Base-by-base conservation (phyloP, 2,113 vertebrate genomes). In the Gymnobelideus leadbeateri region DNA sequence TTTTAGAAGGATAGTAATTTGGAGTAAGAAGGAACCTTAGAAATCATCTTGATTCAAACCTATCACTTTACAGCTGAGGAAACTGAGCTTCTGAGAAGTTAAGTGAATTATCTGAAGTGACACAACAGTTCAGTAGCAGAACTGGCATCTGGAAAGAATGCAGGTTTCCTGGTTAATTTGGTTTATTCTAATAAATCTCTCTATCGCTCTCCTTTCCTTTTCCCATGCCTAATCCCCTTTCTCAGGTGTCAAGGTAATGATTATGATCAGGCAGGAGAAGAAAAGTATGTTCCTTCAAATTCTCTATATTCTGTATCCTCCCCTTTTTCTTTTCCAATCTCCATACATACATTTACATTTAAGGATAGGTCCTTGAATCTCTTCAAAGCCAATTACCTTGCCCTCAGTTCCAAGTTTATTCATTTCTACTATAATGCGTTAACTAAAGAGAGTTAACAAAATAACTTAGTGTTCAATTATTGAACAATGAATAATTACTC, bases 361-460 rank as follows among this genome's bases (percentile, higher is more conserved):
- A 77, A 77, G 16, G 37, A 77, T 77, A 43, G 68, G 16, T 77
- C 68, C 37, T 77, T 77, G 37, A 21, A 77, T 77, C 43, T n/a
- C 16, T 68, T 68, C 11, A 37, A 68, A 68, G 61, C 1, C 31
- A 68, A 68, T 37, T 61, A 61, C 28, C 57, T 37, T 14, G 57
- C 37, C 37, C 93, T 97, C 92, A 57, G 51, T 95, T 93, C 54
- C 91, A 96, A 95, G 91, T 12, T 49, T 93, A 55, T 24, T 23
- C 90, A 89, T 54, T 16, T 92, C 90, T 95, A 43, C 28, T 91
- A 43, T n/a, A 92, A 50, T 68, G 94, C n/a, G 91, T 96, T 92
- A 97, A 61, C 93, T 31, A 93, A 93, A 95, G 90, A 95, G 96
- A 93, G 94, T 46, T 90, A 90, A 92, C 50, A 53, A 91, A 95